Conservation (phyloP, 2,888 invertebrate genomes). For the Caenorhabditis wallacei region DNA sequence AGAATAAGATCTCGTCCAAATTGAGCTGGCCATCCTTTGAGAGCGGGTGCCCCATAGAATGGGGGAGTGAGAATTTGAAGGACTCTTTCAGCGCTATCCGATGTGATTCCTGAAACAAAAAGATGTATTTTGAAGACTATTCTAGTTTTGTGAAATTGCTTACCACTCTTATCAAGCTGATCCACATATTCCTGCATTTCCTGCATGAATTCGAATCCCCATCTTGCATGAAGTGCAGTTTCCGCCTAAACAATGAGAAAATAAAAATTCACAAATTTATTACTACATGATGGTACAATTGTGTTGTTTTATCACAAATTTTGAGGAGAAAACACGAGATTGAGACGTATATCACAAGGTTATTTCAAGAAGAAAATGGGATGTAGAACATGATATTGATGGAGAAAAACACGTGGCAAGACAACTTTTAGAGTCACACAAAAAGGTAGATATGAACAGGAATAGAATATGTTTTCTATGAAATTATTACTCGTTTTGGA, state of each 20-base stretch:
- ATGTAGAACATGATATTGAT: slow-evolving; percentile 48
- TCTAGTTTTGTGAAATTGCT: background rate
- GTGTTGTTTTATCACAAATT: background rate
- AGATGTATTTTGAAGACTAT: background rate
- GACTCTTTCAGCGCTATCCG: slow-evolving; percentile 84
- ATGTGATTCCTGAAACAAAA: background rate
- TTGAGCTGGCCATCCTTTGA: slow-evolving; percentile 85
- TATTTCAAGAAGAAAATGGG: slow-evolving; percentile 3
- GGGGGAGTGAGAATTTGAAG: slow-evolving; percentile 86
- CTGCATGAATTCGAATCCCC: slow-evolving; percentile 95
- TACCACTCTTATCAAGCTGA: slow-evolving; percentile 82
- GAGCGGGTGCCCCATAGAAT: slow-evolving; percentile 84
- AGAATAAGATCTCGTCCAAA: slow-evolving; percentile 83
- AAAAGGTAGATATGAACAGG: slow-evolving; percentile 10
- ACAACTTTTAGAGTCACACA: slow-evolving; percentile 35
- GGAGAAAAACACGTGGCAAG: slow-evolving; percentile 36
- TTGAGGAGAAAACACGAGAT: background rate
- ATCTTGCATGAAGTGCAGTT: slow-evolving; percentile 91
- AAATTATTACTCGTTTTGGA: slow-evolving; percentile 5
- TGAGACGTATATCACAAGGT: slow-evolving; percentile 38
- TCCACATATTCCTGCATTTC: slow-evolving; percentile 95
- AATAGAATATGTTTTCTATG: slow-evolving; percentile 16
- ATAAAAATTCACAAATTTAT: slow-evolving; percentile 10
- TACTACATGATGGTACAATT: background rate
- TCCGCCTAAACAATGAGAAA: slow-evolving; percentile 87